Conservation (phyloP, 2,797 vertebrate genomes). For the Bovichtus variegatus region DNA sequence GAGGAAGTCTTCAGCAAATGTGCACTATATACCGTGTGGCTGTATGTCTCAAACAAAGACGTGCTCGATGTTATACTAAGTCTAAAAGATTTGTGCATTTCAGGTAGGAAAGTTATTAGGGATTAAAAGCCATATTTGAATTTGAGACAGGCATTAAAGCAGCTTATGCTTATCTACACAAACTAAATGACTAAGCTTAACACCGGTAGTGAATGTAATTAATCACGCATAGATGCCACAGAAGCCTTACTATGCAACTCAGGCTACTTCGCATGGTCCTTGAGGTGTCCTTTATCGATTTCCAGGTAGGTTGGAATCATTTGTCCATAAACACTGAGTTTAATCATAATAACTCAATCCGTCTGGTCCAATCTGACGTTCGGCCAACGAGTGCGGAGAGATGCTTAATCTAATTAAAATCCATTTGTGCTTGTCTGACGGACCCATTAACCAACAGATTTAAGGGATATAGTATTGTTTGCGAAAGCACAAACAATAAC, state of each 20-base stretch:
- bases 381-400: constrained; percentile 24
- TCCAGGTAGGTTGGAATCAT: constrained; percentile 69
- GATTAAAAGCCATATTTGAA: constrained; percentile 58
- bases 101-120: constrained; percentile 28
- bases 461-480: constrained; percentile 66
- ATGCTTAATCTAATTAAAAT: constrained; percentile 74
- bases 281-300: constrained; percentile 79
- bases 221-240: constrained; percentile 62
- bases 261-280: constrained; percentile 69
- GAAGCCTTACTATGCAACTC: constrained; percentile 65
- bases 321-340: constrained; percentile 71
- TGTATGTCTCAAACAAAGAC: constrained; percentile 23
- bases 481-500: constrained; percentile 66
- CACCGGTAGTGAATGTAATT: constrained; percentile 65
- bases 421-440: constrained; percentile 59
- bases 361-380: constrained; percentile 59
- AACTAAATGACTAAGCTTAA: constrained; percentile 68
- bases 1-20: background rate
- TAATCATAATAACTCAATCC: constrained; percentile 77
- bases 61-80: constrained; percentile 11
- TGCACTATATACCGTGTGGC: background rate
- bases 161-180: constrained; percentile 58
- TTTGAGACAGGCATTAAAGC: constrained; percentile 53
- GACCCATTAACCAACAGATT: constrained; percentile 58
- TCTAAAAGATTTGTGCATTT: constrained; percentile 32